A percentile compares a stretch with the other conserved stretches of the same genome.
These are phyloP conservation scores for Heliothis subflexa DNA, from an alignment of 1,140 invertebrate genomes.

Conservation along the genomic window DNA sequence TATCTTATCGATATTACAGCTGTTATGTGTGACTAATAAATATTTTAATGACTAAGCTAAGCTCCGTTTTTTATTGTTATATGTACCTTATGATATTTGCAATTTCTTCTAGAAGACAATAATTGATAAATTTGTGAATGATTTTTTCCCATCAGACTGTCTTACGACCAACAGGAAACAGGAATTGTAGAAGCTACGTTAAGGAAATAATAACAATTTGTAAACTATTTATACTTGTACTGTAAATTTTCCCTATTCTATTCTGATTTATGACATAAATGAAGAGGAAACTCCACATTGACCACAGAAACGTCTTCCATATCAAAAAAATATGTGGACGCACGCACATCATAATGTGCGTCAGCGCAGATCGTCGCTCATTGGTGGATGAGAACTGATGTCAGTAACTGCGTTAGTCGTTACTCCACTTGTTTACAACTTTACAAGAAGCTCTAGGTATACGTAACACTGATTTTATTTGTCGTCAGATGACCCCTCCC, in stretches of 20 bases:
- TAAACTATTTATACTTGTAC: too few relatives aligned
- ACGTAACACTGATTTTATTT: too few relatives aligned
- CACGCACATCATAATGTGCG: background rate
- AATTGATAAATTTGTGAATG: too few relatives aligned
- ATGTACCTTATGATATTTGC: background rate
- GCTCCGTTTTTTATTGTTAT: background rate
- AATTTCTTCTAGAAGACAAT: too few relatives aligned
- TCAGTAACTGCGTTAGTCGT: background rate
- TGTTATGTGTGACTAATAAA: constrained; percentile 10
- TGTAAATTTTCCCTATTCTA: too few relatives aligned
- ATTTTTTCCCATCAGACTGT: too few relatives aligned
- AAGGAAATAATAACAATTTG: too few relatives aligned
- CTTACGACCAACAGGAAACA: too few relatives aligned
- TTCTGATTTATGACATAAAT: too few relatives aligned
- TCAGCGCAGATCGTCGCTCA: background rate
- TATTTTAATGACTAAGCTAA: background rate
- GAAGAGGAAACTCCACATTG: background rate
- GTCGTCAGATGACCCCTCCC: too few relatives aligned
- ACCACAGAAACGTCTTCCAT: background rate
- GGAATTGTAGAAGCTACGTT: too few relatives aligned
- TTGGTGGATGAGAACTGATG: background rate
- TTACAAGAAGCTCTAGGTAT: background rate
- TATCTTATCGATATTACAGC: constrained; percentile 17
- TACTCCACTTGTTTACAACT: background rate
- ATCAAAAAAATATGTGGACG: background rate